A percentile compares a stretch with the other conserved stretches of the same genome.
Evolutionary conservation across 2,797 vertebrate species (phyloP).

Genomic region (Crocidura indochinensis): DNA sequence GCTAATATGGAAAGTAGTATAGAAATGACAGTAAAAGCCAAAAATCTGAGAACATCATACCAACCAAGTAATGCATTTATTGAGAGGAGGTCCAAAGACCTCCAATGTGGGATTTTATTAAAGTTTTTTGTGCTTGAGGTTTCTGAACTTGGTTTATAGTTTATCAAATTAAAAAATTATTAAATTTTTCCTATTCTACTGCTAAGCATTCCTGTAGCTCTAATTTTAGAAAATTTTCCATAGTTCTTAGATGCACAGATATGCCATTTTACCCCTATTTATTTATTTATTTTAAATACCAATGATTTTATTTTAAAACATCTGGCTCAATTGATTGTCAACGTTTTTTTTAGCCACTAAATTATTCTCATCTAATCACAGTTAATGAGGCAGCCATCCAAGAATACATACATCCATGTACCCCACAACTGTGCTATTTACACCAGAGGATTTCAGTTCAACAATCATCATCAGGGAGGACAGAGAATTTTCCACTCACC

Average conservation of each 20-base stretch:
- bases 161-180: neutral
- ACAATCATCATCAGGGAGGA: slow-evolving; percentile 62
- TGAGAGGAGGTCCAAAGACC: no score
- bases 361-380: slow-evolving; percentile 73
- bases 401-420: slow-evolving; percentile 36
- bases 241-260: neutral
- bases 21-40: neutral
- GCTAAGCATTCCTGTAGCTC: neutral
- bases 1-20: neutral
- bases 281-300: neutral
- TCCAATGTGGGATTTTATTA: neutral
- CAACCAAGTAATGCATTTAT: no score
- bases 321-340: slow-evolving; percentile 76
- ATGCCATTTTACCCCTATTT: neutral
- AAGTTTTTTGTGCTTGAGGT: neutral
- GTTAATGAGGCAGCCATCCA: slow-evolving; percentile 11
- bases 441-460: neutral
- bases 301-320: slow-evolving; percentile 72
- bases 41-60: neutral
- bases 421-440: neutral
- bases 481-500: slow-evolving; percentile 37
- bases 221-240: neutral
- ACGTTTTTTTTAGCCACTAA: slow-evolving; percentile 51
- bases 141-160: slow-evolving; percentile 8
- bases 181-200: neutral